Conservation (phyloP, 2,113 vertebrate species). For the Oreochromis niloticus region DNA sequence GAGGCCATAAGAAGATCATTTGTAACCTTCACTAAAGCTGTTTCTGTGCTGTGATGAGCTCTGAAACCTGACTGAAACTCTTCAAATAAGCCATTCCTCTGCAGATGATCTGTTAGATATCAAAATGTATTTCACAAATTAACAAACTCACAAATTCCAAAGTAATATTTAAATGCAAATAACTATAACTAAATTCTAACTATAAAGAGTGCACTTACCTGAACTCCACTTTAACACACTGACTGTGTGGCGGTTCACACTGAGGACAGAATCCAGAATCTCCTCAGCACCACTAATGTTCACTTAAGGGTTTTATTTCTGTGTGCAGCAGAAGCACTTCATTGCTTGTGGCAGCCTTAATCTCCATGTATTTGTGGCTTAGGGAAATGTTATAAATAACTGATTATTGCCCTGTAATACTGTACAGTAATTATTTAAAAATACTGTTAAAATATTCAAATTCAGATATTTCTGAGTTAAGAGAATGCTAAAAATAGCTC, state of each 20-base stretch:
- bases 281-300: neutral
- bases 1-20: too few species aligned
- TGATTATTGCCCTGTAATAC: neutral
- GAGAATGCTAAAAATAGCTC: neutral
- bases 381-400: constrained; percentile 12
- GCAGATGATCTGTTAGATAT: too few species aligned
- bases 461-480: neutral
- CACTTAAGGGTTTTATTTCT: neutral
- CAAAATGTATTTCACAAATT: neutral
- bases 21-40: too few species aligned
- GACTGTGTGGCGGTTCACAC: neutral
- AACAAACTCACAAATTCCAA: neutral
- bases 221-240: neutral
- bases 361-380: neutral
- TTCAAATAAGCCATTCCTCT: too few species aligned
- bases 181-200: neutral
- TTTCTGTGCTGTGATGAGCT: too few species aligned
- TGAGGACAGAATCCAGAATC: neutral
- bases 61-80: too few species aligned
- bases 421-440: neutral
- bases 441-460: neutral
- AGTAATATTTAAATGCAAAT: neutral
- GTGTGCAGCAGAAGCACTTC: neutral
- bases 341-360: neutral
- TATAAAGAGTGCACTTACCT: neutral